Conservation (phyloP, 2,113 vertebrate genomes). For the Erinaceus europaeus region DNA sequence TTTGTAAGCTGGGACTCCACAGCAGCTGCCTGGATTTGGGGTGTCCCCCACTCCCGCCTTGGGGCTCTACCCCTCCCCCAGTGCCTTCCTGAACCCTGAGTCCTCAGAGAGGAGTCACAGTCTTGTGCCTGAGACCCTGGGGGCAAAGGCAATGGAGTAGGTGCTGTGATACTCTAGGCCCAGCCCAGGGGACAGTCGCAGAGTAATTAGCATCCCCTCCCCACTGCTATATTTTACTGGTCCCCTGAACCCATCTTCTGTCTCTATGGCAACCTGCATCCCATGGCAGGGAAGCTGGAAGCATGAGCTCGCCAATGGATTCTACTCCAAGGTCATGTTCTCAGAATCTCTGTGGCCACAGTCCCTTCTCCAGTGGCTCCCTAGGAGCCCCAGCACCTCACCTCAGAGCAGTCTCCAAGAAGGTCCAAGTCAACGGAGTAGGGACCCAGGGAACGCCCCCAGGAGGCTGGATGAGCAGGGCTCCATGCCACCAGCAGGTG, state of each 20-base stretch:
- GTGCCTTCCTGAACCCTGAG: background rate
- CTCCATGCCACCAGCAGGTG: too few species aligned
- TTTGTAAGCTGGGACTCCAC: background rate
- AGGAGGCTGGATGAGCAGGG: background rate
- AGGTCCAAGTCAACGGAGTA: fast-evolving
- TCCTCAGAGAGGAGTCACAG: background rate
- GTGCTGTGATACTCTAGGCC: too few species aligned
- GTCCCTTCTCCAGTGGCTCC: too few species aligned
- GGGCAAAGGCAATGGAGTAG: too few species aligned
- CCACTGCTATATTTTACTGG: too few species aligned
- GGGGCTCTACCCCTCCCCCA: background rate
- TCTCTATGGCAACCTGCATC: background rate
- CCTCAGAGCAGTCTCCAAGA: background rate
- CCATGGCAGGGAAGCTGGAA: fast-evolving
- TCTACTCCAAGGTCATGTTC: too few species aligned
- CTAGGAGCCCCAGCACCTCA: background rate
- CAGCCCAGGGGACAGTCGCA: too few species aligned
- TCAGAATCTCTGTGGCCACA: too few species aligned
- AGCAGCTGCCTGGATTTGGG: background rate
- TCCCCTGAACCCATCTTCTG: fast-evolving
- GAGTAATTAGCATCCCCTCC: too few species aligned
- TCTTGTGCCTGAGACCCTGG: fast-evolving
- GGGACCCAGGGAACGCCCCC: too few species aligned
- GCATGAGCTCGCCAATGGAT: too few species aligned
- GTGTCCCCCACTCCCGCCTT: background rate